Conservation (phyloP, 1,140 invertebrate genomes). For the Tetranychus cinnabarinus region DNA sequence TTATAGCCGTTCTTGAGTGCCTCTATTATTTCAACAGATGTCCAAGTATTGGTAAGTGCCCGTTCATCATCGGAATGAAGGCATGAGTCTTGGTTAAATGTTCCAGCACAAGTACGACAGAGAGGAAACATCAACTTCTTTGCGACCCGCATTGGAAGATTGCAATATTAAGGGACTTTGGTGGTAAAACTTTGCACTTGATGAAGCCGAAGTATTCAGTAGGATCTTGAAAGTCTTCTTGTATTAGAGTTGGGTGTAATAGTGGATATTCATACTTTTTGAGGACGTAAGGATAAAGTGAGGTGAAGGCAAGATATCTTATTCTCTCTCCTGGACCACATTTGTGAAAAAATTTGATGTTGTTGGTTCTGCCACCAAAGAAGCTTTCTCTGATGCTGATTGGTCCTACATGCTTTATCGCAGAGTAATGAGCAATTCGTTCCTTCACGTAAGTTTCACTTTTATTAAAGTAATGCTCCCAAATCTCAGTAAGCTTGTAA, state of each 20-base stretch:
- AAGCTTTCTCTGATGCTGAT: constrained; percentile 15
- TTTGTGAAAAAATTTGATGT: constrained; percentile 14
- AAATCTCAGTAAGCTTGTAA: background rate
- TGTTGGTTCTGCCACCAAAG: constrained; percentile 20
- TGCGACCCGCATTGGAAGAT: constrained; percentile 10
- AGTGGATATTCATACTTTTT: constrained; percentile 15
- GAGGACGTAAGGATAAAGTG: constrained; percentile 17
- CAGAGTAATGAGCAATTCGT: background rate
- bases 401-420: background rate
- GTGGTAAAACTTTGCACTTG: constrained; percentile 13
- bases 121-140: background rate
- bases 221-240: constrained; percentile 13
- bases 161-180: constrained; percentile 6
- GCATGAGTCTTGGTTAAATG: background rate
- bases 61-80: constrained; percentile 17
- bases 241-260: constrained; percentile 18
- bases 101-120: background rate
- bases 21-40: background rate
- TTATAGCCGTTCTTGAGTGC: background rate
- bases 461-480: background rate
- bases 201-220: constrained; percentile 13
- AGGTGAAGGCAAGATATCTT: constrained; percentile 17
- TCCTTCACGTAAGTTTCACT: background rate
- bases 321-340: constrained; percentile 6
- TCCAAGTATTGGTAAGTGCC: constrained; percentile 18